Percentiles rank a stretch among this genome's conserved stretches.
phyloP scores from a whole-genome alignment of 2,797 vertebrate species.

The Macroramphosus scolopax region DNA sequence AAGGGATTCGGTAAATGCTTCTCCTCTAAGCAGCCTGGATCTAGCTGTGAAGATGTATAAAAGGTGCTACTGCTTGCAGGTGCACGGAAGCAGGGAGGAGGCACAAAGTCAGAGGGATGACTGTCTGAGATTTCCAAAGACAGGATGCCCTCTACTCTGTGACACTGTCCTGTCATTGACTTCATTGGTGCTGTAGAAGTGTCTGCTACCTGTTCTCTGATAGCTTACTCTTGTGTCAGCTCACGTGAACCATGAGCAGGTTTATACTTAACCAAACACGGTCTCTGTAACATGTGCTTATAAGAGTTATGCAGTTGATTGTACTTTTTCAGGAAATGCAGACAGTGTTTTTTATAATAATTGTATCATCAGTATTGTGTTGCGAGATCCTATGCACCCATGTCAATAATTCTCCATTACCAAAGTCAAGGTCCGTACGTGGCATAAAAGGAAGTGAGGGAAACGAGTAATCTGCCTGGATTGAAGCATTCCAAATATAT shows the following conservation, averaged over 20 bases:
- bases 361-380: conserved; percentile 66
- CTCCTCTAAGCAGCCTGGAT: too few species aligned
- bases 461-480: conserved; percentile 42
- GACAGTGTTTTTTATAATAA: conserved; percentile 40
- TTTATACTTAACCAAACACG: too few species aligned
- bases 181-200: conserved; percentile 45
- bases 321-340: conserved; percentile 65
- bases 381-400: conserved; percentile 53
- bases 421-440: conserved; percentile 65
- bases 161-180: conserved; percentile 17
- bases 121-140: conserved; percentile 10
- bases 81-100: too few species aligned
- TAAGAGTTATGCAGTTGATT: conserved; percentile 46
- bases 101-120: neutral
- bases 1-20: too few species aligned
- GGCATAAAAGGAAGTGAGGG: conserved; percentile 71
- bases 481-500: conserved; percentile 64
- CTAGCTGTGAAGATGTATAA: too few species aligned
- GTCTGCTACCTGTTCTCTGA: conserved; percentile 15
- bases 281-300: conserved; percentile 61
- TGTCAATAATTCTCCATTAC: conserved; percentile 50
- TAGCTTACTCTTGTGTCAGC: too few species aligned
- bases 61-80: too few species aligned
- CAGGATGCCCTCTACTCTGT: neutral
- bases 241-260: too few species aligned